Percentiles rank a stretch among this genome's conserved stretches.
phyloP scores from a whole-genome alignment of 2,797 vertebrate species.

The Diglossa cyanea region DNA sequence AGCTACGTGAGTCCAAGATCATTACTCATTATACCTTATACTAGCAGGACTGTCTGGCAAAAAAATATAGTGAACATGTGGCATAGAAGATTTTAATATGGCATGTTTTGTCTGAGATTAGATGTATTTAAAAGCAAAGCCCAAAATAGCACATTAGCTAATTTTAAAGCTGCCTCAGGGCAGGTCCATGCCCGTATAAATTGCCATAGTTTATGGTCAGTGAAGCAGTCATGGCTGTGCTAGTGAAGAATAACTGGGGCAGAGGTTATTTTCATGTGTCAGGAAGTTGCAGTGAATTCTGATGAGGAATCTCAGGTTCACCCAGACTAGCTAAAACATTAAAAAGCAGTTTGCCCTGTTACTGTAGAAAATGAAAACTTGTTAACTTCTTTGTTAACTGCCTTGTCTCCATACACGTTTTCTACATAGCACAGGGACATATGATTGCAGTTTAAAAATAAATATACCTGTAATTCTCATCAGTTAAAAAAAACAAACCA shows the following conservation, averaged over 20 bases:
- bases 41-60: not conserved
- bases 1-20: not conserved
- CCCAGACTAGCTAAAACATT: not conserved
- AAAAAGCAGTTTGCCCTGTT: not conserved
- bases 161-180: constrained; percentile 21
- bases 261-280: constrained; percentile 38
- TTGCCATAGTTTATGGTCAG: not conserved
- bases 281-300: constrained; percentile 25
- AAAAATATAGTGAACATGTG: not conserved
- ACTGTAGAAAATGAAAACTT: not conserved
- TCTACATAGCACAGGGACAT: not conserved
- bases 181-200: not conserved
- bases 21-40: not conserved
- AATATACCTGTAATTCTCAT: not conserved
- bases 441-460: not conserved
- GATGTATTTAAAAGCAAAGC: constrained; percentile 3
- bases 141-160: not conserved
- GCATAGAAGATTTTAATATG: constrained; percentile 2
- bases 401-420: fast-evolving
- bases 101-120: constrained; percentile 18
- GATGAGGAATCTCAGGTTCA: not conserved
- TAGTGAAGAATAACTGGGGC: not conserved
- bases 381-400: not conserved
- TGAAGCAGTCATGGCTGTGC: not conserved
- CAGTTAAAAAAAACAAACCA: not conserved